Base-by-base conservation (phyloP, 1,140 invertebrate genomes). In the Paracyclopina nana region DNA sequence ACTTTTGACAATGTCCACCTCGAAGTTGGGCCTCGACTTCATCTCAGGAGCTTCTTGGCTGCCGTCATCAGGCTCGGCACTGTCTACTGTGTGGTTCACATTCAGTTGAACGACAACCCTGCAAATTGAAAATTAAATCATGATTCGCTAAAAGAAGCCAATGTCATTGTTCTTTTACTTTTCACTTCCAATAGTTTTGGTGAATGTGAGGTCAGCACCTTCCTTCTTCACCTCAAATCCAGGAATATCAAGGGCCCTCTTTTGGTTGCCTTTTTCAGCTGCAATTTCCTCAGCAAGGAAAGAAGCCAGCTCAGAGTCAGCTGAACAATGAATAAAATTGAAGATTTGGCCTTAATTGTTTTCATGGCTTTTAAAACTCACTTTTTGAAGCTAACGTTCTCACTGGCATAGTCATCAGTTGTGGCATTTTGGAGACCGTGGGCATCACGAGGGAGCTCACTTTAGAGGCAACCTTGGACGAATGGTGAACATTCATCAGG, bases 11-110 rank as follows among this genome's bases (percentile, higher is more conserved):
- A 90, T 70, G 58, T 88, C 80, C 44, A 92, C 71, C 60, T 80
- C 77, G 63, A 92, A 91, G 53, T 75, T 73, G 0, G 87, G 87
- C 64, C 80, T 84, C 42, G 82, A 85, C 43, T 78, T 76, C 75
- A 90, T 79, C 63, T 86, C 80, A 1, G 74, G 73, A 16, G 53
- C 58, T 29, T 60, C 60, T 26, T 53, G 50, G 20, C 82, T 75
- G 38, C 76, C 70, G 62, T 80, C 78, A 44, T 78, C 73, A 46
- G 72, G 69, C 42, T 65, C 65, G 29, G 56, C 56, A 12, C 79
- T 69, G 61, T 88, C 82, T 0, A 91, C 83, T 2, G 83, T 82
- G 61, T 90, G 82, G 60, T 90, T 91, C 1, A 92, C 78, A 63
- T 88, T 90, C 57, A 88, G 79, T 46, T 68, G 77, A 42, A 87